Evolutionary conservation across 2,888 invertebrate genomes (phyloP).

Genomic region (Salpingus planirostris): DNA sequence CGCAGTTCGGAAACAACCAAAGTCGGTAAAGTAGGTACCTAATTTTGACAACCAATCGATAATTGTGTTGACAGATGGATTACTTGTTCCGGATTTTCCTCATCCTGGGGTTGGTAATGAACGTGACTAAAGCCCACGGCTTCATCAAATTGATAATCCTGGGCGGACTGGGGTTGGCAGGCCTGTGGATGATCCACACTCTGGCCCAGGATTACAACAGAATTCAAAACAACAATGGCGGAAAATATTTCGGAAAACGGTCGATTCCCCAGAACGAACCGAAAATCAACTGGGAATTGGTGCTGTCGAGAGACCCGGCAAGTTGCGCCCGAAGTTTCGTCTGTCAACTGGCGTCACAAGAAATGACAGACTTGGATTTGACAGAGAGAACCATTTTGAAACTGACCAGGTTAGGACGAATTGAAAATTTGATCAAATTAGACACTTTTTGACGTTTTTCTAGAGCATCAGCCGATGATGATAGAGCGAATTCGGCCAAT

Average conservation of each 20-base stretch:
- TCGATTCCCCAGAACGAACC: conserved; percentile 4
- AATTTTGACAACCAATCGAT: neutral
- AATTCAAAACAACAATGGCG: conserved; percentile 20
- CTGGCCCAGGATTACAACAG: conserved; percentile 41
- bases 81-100: conserved; percentile 19
- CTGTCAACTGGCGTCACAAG: conserved; percentile 38
- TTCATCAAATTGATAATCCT: conserved; percentile 38
- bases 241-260: conserved; percentile 6
- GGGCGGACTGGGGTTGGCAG: conserved; percentile 40
- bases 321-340: conserved; percentile 42
- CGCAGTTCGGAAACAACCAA: too few species aligned
- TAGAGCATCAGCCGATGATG: too few species aligned
- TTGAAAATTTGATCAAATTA: neutral
- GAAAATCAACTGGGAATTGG: conserved; percentile 32
- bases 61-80: conserved; percentile 18
- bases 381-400: conserved; percentile 32
- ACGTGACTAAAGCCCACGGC: conserved; percentile 36
- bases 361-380: conserved; percentile 24
- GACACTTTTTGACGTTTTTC: too few species aligned
- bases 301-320: conserved; percentile 39
- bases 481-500: conserved; percentile 27
- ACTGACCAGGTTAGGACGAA: conserved; percentile 26
- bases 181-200: conserved; percentile 43
- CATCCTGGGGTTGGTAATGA: conserved; percentile 20
- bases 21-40: neutral